Conservation (phyloP, 2,888 invertebrate genomes). For the Philaethria dido region DNA sequence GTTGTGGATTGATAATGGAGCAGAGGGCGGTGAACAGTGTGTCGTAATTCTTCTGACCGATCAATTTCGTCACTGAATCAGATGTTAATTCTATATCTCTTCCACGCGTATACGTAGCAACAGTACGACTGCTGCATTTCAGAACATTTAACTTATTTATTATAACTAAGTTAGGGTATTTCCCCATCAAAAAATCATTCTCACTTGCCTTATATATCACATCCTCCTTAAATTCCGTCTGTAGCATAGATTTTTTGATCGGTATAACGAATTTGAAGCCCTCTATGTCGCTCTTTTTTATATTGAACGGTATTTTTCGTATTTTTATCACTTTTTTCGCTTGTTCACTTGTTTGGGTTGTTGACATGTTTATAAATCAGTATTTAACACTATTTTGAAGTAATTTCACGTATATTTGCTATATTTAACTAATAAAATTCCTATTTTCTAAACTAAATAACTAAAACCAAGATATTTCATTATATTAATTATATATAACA, state of each 20-base stretch:
- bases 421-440: background rate
- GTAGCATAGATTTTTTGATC: constrained; percentile 20
- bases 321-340: constrained; percentile 8
- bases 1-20: constrained; percentile 63
- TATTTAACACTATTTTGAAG: background rate
- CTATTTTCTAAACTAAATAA: background rate
- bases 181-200: constrained; percentile 58
- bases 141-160: constrained; percentile 53
- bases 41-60: constrained; percentile 69
- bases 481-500: no score
- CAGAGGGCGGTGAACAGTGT: constrained; percentile 61
- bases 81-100: constrained; percentile 57
- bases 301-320: constrained; percentile 32
- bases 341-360: background rate
- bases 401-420: background rate
- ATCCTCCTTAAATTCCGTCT: constrained; percentile 51
- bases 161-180: constrained; percentile 55
- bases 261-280: constrained; percentile 17
- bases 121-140: constrained; percentile 56
- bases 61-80: constrained; percentile 56
- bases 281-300: constrained; percentile 42
- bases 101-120: constrained; percentile 53
- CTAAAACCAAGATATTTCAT: no score
- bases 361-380: constrained; percentile 30
- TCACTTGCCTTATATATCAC: constrained; percentile 54